Evolutionary conservation across 2,113 vertebrate genomes (phyloP).

Genomic region (Apus apus): DNA sequence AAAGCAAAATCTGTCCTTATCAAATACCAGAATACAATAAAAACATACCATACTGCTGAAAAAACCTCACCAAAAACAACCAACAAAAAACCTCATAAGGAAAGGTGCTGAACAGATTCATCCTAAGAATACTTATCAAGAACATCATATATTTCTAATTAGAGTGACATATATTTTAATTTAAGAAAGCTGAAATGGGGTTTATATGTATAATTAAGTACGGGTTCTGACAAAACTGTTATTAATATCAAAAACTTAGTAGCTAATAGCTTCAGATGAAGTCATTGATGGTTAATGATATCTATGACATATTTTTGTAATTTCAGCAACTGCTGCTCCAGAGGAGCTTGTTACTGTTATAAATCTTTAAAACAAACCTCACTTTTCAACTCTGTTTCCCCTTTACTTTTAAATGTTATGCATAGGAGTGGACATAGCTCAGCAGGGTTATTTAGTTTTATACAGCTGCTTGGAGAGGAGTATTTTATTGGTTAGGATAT

Average conservation of each 20-base stretch:
- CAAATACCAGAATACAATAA: background rate
- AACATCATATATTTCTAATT: constrained; percentile 19
- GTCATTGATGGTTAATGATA: constrained; percentile 37
- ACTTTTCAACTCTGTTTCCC: constrained; percentile 18
- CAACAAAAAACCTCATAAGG: background rate
- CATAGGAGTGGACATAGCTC: constrained; percentile 16
- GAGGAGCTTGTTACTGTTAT: background rate
- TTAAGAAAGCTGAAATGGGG: constrained; percentile 14
- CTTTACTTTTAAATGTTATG: constrained; percentile 1
- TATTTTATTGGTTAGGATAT: background rate
- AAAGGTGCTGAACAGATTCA: background rate
- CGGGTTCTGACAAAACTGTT: constrained; percentile 49
- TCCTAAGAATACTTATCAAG: background rate
- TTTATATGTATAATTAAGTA: constrained; percentile 52
- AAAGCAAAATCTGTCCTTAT: background rate
- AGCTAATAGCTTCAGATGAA: constrained; percentile 45
- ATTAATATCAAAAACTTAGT: constrained; percentile 57
- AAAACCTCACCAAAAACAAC: background rate
- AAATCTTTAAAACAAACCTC: constrained; percentile 20
- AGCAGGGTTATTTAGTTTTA: constrained; percentile 37
- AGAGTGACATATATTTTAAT: constrained; percentile 21
- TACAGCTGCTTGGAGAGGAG: background rate
- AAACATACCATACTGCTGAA: background rate
- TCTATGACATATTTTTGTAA: constrained; percentile 46
- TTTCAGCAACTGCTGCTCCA: background rate